These are phyloP conservation scores for Conchocele bisecta DNA, from an alignment of 2,888 invertebrate species.

Conservation along the genomic window DNA sequence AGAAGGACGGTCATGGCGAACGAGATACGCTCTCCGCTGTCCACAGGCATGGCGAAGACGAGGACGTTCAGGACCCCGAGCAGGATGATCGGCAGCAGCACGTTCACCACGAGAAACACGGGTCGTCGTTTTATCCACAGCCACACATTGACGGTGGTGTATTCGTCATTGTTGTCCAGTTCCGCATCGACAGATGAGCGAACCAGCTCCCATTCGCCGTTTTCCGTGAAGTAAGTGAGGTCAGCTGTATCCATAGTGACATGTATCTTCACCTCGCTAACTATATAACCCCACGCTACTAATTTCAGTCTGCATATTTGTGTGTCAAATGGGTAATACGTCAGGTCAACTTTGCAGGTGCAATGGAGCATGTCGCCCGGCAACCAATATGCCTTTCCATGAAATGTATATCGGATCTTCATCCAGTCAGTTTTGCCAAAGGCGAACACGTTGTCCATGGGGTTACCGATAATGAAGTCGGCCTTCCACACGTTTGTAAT, in stretches of 20 bases:
- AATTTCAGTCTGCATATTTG: conserved; percentile 31
- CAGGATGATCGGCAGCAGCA: conserved; percentile 40
- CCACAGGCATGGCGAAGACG: conserved; percentile 42
- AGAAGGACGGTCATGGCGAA: conserved; percentile 46
- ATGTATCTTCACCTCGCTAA: conserved; percentile 17
- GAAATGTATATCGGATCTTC: conserved; percentile 14
- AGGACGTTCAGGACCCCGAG: conserved; percentile 29
- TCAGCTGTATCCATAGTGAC: not conserved
- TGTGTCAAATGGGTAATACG: conserved; percentile 46
- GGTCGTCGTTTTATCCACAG: conserved; percentile 33
- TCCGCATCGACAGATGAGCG: not conserved
- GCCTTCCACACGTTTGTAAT: conserved; percentile 42
- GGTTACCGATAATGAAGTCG: conserved; percentile 21
- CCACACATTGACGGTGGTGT: conserved; percentile 5
- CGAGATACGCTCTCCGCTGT: conserved; percentile 42
- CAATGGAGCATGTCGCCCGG: conserved; percentile 34
- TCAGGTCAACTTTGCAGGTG: conserved; percentile 41
- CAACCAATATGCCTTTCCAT: conserved; percentile 28
- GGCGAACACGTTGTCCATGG: conserved; percentile 25
- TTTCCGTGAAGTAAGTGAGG: conserved; percentile 19
- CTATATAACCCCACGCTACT: conserved; percentile 29
- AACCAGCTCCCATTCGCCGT: conserved; percentile 40
- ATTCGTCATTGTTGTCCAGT: not conserved
- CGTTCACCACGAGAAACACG: conserved; percentile 28
- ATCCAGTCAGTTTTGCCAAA: conserved; percentile 44